These are phyloP conservation scores for Phylloscopus collybita DNA, from an alignment of 2,797 vertebrate species.

Conservation along the genomic window DNA sequence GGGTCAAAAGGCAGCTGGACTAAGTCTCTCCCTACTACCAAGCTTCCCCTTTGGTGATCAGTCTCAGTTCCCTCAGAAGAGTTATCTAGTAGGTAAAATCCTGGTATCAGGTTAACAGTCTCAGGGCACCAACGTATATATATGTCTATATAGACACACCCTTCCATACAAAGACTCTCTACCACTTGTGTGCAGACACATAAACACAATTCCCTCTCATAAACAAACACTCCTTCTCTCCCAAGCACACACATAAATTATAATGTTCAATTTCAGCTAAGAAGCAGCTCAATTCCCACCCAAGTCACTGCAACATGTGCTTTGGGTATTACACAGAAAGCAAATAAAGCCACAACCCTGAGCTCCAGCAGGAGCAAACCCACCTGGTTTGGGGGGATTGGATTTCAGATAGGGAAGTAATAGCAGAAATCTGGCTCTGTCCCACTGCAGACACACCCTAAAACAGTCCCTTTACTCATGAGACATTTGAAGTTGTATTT, in stretches of 20 bases:
- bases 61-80: neutral
- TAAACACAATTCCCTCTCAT: neutral
- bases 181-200: neutral
- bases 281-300: constrained; percentile 1
- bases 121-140: neutral
- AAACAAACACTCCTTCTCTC: neutral
- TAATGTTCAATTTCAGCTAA: neutral
- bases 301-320: neutral
- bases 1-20: neutral
- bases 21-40: neutral
- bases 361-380: neutral
- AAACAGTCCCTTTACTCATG: constrained; percentile 1
- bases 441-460: neutral
- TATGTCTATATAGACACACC: neutral
- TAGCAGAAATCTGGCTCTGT: neutral
- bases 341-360: neutral
- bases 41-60: neutral
- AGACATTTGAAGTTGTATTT: neutral
- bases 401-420: neutral
- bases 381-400: fast-evolving
- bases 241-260: neutral
- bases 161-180: neutral
- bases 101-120: neutral
- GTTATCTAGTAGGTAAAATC: neutral
- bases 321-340: neutral